Base-by-base conservation (phyloP, 2,888 invertebrate genomes). In the Brachypalpus laphriformis region DNA sequence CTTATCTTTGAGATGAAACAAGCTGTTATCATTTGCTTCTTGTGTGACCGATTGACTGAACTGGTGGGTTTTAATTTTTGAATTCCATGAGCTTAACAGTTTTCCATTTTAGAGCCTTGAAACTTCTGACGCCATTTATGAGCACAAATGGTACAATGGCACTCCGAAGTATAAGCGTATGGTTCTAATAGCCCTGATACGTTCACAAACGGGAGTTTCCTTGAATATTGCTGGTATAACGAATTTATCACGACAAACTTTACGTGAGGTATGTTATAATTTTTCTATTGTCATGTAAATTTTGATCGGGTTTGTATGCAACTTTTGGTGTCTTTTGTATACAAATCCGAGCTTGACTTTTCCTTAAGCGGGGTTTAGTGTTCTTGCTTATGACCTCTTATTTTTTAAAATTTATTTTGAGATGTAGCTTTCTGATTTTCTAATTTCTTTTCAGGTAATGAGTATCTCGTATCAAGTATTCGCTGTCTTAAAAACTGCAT, bases 1-100 rank as follows among this genome's bases (percentile, higher is more conserved):
- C 65, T 88, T 0, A 0, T 47, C 8, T 88, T 87, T 18, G 87
- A 88, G 63, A 54, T 87, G 51, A 88, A 88, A 14, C 87, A 88
- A 51, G 87, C 87, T 7, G 40, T 82, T 11, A 87, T 88, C 6
- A 87, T 74, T 4, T 88, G 88, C 14, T 82, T 82, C 34, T 78
- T 87, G 65, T 85, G 87, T n/a, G 78, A 88, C 20, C 82, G 72
- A 40, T 47, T 88, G 4, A 87, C 82, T 3, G 76, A 82, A 2
- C 77, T 40, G 18, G 88, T 88, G 37, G 54, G 81, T 71, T 54
- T 6, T n/a, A 8, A 3, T n/a, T 11, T 22, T 1, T 5, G 6
- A 37, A 37, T 25, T 28, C 3, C 11, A 6, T 8, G 2, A 28
- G 4, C 14, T 6, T 34, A 5, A 1, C 1, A 14, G 0, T 28